phyloP scores from a whole-genome alignment of 2,888 invertebrate genomes.

The Melanotus villosus region DNA sequence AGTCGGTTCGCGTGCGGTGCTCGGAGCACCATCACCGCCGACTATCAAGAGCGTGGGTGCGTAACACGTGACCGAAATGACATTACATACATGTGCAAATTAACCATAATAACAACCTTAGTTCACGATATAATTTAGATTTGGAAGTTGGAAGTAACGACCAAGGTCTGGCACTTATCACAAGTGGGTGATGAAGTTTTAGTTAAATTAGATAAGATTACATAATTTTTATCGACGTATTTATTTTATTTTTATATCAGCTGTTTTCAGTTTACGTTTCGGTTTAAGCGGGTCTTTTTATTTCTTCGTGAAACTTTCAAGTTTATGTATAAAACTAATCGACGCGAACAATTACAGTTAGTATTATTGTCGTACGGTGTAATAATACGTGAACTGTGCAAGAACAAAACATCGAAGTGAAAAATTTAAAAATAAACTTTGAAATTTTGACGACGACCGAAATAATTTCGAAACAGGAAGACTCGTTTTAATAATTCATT shows the following conservation, averaged over 20 bases:
- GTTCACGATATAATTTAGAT: slow-evolving; percentile 22
- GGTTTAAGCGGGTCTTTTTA: no score
- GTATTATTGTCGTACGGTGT: no score
- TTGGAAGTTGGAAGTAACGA: background rate
- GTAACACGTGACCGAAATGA: slow-evolving; percentile 42
- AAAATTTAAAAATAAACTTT: background rate
- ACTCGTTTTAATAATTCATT: background rate
- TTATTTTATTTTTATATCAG: background rate
- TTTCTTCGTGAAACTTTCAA: no score
- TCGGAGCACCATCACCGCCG: slow-evolving; percentile 36
- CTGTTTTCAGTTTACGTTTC: no score
- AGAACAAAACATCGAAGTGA: background rate
- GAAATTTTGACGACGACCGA: background rate
- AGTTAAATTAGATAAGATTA: slow-evolving; percentile 7
- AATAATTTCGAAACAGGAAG: background rate
- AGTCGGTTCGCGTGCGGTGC: slow-evolving; percentile 43
- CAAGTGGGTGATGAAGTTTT: slow-evolving; percentile 10
- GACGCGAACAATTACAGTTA: no score
- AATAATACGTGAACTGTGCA: no score
- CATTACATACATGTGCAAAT: slow-evolving; percentile 33
- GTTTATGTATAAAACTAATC: no score
- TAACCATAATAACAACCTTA: slow-evolving; percentile 9
- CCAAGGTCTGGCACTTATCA: slow-evolving; percentile 15
- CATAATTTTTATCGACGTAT: background rate
- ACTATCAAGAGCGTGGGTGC: slow-evolving; percentile 38